These are phyloP conservation scores for Drosophila rufa DNA, from an alignment of 1,140 invertebrate genomes.

Conservation along the genomic window DNA sequence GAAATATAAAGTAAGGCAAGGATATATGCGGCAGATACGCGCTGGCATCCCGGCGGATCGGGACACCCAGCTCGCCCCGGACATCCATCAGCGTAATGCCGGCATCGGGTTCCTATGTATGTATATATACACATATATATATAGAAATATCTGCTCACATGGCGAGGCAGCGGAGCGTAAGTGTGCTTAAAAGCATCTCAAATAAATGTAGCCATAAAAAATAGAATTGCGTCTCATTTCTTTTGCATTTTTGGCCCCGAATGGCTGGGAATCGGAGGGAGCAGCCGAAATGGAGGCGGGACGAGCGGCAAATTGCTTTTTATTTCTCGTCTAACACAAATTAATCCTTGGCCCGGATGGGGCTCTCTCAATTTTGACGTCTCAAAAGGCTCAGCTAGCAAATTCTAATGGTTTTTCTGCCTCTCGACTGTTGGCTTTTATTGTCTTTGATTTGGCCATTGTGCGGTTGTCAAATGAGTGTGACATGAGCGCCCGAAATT, in stretches of 20 bases:
- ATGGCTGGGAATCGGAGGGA: constrained; percentile 1
- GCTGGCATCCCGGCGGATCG: constrained; percentile 27
- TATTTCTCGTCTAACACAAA: constrained; percentile 55
- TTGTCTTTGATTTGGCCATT: constrained; percentile 46
- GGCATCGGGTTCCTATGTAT: constrained; percentile 17
- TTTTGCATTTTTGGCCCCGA: constrained; percentile 40
- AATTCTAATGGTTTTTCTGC: constrained; percentile 45
- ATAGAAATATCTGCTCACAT: constrained; percentile 25
- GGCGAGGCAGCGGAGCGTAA: constrained; percentile 42
- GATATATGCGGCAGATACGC: constrained; percentile 18
- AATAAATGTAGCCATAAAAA: constrained; percentile 63
- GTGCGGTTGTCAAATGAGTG: constrained; percentile 50
- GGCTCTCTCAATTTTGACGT: constrained; percentile 46
- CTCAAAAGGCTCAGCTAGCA: constrained; percentile 47
- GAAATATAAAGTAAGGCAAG: constrained; percentile 15
- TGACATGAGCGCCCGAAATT: constrained; percentile 43
- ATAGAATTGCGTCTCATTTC: constrained; percentile 62
- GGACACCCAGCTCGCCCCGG: constrained; percentile 2
- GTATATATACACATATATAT: constrained; percentile 1
- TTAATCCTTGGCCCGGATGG: constrained; percentile 56
- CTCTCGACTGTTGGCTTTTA: constrained; percentile 48
- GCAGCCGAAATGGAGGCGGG: neutral
- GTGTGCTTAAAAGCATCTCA: constrained; percentile 64
- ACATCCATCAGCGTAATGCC: constrained; percentile 29
- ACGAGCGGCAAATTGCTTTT: constrained; percentile 52